Conservation (phyloP, 30 jellyfish, hydroid and myxozoan species). For the Rhopilema esculentum region DNA sequence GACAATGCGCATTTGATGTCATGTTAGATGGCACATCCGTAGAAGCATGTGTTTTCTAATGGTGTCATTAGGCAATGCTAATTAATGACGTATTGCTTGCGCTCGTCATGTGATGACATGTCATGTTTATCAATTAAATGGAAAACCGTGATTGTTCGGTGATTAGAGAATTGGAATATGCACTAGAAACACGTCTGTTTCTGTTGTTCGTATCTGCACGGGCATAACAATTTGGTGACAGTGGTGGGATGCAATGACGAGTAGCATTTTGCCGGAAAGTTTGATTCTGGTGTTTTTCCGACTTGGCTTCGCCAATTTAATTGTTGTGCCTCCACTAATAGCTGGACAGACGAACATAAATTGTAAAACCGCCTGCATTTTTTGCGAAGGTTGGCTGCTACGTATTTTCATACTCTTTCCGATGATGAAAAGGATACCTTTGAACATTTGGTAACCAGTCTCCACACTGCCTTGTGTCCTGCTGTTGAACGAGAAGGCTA, state of each 20-base stretch:
- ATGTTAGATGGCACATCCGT: too few relatives aligned
- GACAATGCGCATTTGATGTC: too few relatives aligned
- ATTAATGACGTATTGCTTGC: too few relatives aligned
- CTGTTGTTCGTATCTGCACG: too few relatives aligned
- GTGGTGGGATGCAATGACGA: background rate
- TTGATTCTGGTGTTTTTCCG: background rate
- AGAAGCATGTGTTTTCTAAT: too few relatives aligned
- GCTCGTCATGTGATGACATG: too few relatives aligned
- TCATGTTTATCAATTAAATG: too few relatives aligned
- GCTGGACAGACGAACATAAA: background rate
- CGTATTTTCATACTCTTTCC: background rate
- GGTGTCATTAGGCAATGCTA: too few relatives aligned
- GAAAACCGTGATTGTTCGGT: too few relatives aligned
- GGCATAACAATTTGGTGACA: too few relatives aligned
- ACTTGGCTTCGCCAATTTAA: conserved; percentile 22
- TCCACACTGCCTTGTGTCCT: conserved; percentile 4
- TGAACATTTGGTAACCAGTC: background rate
- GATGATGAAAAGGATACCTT: background rate
- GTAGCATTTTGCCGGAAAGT: background rate
- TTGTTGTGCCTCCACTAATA: conserved; percentile 7
- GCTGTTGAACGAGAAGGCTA: conserved; percentile 4
- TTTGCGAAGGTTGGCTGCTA: conserved; percentile 7
- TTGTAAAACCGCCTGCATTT: background rate
- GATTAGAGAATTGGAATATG: too few relatives aligned
- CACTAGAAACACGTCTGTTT: too few relatives aligned